These are phyloP conservation scores for Conistra vaccinii DNA, from an alignment of 2,888 invertebrate genomes.

Conservation along the genomic window DNA sequence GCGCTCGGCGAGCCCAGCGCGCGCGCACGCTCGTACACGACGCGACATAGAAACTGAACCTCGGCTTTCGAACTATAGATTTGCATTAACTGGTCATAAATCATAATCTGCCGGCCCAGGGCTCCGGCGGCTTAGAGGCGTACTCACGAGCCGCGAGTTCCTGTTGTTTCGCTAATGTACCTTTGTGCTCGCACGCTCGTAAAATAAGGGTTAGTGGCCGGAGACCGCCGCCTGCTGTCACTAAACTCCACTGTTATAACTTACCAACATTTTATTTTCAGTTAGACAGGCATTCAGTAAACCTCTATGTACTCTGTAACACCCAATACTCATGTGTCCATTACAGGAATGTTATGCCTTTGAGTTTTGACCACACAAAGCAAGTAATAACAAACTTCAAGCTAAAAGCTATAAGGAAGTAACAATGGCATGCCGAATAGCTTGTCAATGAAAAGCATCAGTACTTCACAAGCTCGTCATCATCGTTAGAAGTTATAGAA, in stretches of 20 bases:
- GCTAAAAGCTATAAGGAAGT: constrained; percentile 51
- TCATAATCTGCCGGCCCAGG: constrained; percentile 79
- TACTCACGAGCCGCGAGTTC: constrained; percentile 77
- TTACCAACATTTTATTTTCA: constrained; percentile 70
- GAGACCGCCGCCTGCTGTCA: constrained; percentile 68
- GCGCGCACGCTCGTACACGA: constrained; percentile 62
- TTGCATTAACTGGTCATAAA: constrained; percentile 86
- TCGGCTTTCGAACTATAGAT: constrained; percentile 81
- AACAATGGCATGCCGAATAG: constrained; percentile 34
- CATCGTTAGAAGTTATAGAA: constrained; percentile 54
- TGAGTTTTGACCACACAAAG: constrained; percentile 43
- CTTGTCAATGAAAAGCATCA: constrained; percentile 39
- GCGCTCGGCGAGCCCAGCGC: constrained; percentile 56
- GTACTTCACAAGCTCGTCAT: constrained; percentile 40
- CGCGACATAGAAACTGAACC: constrained; percentile 71
- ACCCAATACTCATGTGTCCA: constrained; percentile 46
- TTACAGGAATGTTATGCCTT: constrained; percentile 44
- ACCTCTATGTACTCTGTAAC: constrained; percentile 54
- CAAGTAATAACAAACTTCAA: constrained; percentile 36
- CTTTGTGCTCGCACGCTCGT: constrained; percentile 81
- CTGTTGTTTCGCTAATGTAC: constrained; percentile 84
- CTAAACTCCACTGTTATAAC: constrained; percentile 64
- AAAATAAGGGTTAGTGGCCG: constrained; percentile 81
- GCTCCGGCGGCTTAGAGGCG: constrained; percentile 69
- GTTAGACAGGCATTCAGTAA: constrained; percentile 58